Base-by-base conservation (phyloP, 2,113 vertebrate genomes). In the Xyliphius kryptos region DNA sequence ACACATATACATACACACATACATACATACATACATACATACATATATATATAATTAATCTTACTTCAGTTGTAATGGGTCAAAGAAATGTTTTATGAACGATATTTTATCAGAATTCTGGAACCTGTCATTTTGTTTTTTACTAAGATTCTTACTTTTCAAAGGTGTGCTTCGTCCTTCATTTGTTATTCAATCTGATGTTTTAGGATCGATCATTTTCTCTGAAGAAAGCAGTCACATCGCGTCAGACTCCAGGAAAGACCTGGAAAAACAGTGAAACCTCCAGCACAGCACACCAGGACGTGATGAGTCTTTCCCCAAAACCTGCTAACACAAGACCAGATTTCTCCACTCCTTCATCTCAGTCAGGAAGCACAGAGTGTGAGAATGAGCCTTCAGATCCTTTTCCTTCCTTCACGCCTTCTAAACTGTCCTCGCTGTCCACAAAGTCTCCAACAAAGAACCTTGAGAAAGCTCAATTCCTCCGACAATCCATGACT, bases 141-240 rank as follows among this genome's bases (percentile, higher is more conserved):
- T n/a, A n/a, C n/a, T n/a, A n/a, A n/a, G n/a, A n/a, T n/a, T n/a
- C n/a, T n/a, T n/a, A n/a, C n/a, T n/a, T n/a, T n/a, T n/a, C n/a
- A n/a, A n/a, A n/a, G n/a, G n/a, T n/a, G n/a, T n/a, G n/a, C n/a
- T n/a, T n/a, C n/a, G n/a, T n/a, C n/a, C n/a, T n/a, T n/a, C n/a
- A n/a, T n/a, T n/a, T n/a, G n/a, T n/a, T n/a, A n/a, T n/a, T n/a
- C n/a, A n/a, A n/a, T n/a, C n/a, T n/a, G n/a, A n/a, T n/a, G n/a
- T 60, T 72, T 2, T 54, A 90, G 88, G 85, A 89, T 3, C 79
- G 75, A 53, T 72, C 82, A 2, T n/a, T 79, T 3, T 81, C 82
- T n/a, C 68, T 86, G 4, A 82, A 82, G 74, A 90, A 86, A 64
- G 61, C 80, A 0, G 9, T n/a, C n/a, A n/a, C 67, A 21, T 68